Base-by-base conservation (phyloP, 2,888 invertebrate genomes). In the Plusia festucae region DNA sequence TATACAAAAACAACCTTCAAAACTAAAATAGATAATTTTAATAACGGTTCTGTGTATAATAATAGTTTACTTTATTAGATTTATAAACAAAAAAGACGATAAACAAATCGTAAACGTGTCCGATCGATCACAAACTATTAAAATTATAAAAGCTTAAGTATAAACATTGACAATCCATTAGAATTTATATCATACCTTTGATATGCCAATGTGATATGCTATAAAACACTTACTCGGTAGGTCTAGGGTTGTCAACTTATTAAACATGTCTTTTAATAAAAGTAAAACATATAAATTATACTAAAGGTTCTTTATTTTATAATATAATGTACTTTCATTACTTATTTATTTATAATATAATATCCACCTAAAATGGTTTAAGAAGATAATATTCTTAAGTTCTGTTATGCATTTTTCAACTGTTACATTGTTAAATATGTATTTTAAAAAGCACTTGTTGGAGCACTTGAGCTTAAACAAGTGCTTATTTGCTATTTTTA, bases 81-180 rank as follows among this genome's bases (percentile, higher is more conserved):
- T 16, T 44, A 20, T 18, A 49, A 20, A 20, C 46, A 18, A 49
- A 49, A 18, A 1, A 18, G 20, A 4, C 46, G 18, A 54, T 54
- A 59, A 57, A 63, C 18, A 51, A 51, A 62, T 32, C 20, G 52
- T 59, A 3, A 44, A 53, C 32, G 15, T 20, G 4, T 54, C 15
- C 53, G 55, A 73, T 78, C 61, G 57, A 69, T 78, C 78, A 78
- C 52, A 53, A 63, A 30, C 57, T 70, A 76, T 76, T 64, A 54
- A 70, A 63, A 52, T 18, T 57, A 51, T 68, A 69, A 66, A 73
- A 71, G 73, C 60, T 56, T 57, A 24, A 65, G 60, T 59, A 67
- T 70, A 68, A 65, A 61, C 60, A 67, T 65, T 61, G 57, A 68
- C 62, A 65, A 55, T 2, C 63, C 61, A 71, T 79, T 68, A 68